Conservation (phyloP, 1,140 invertebrate genomes). For the Mactra quadrangularis region DNA sequence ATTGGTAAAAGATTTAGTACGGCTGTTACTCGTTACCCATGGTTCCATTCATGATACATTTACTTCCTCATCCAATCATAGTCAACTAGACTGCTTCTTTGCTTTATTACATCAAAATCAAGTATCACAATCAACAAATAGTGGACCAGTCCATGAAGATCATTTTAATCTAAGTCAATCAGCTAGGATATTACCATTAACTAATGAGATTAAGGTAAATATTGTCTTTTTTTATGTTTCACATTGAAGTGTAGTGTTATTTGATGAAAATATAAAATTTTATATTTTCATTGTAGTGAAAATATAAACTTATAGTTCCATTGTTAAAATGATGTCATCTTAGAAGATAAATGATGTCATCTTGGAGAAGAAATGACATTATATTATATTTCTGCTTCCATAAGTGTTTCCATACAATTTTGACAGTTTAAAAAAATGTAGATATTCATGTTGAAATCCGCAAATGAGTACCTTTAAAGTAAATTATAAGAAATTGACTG, state of each 20-base stretch:
- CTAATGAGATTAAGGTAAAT: slow-evolving; percentile 59
- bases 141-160: slow-evolving; percentile 16
- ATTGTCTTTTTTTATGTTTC: neutral
- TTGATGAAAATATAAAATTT: no score
- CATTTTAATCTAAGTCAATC: slow-evolving; percentile 45
- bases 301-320: no score
- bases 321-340: no score
- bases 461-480: no score
- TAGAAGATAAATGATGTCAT: no score
- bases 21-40: slow-evolving; percentile 49
- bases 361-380: no score
- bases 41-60: slow-evolving; percentile 58
- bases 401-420: neutral
- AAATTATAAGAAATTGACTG: no score
- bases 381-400: neutral
- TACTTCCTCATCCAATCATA: slow-evolving; percentile 52
- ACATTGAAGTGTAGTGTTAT: no score
- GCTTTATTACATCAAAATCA: slow-evolving; percentile 45
- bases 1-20: slow-evolving; percentile 56
- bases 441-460: no score
- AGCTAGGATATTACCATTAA: slow-evolving; percentile 41
- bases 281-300: no score
- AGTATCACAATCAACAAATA: slow-evolving; percentile 29
- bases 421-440: no score
- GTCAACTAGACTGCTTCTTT: slow-evolving; percentile 59